Conservation (phyloP, 2,797 vertebrate genomes). For the Takifugu ocellatus region DNA sequence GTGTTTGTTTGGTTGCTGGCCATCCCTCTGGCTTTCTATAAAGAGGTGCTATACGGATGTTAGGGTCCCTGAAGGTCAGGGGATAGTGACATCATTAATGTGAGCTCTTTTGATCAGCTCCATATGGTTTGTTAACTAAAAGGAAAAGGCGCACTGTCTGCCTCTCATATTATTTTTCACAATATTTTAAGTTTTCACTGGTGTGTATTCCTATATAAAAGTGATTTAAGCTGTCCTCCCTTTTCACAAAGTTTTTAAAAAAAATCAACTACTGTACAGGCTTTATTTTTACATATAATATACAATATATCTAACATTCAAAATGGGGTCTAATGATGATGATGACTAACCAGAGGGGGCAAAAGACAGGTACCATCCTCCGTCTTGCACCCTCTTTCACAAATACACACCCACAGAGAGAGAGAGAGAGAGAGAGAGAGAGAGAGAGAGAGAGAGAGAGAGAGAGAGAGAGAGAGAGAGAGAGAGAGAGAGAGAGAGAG, state of each 20-base stretch:
- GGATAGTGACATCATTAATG: slow-evolving; percentile 73
- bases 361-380: slow-evolving; percentile 57
- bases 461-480: slow-evolving; percentile 24
- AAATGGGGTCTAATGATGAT: not conserved
- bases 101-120: slow-evolving; percentile 59
- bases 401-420: slow-evolving; percentile 18
- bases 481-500: slow-evolving; percentile 11
- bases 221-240: too few species aligned
- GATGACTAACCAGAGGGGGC: not conserved
- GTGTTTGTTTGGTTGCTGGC: slow-evolving; percentile 14
- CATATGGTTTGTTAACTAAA: slow-evolving; percentile 51
- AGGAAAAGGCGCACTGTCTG: slow-evolving; percentile 15
- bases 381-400: slow-evolving; percentile 27
- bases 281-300: too few species aligned
- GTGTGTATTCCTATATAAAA: not conserved
- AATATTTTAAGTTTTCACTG: not conserved
- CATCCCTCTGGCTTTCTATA: slow-evolving; percentile 55
- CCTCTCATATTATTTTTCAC: slow-evolving; percentile 8
- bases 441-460: slow-evolving; percentile 13
- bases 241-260: too few species aligned
- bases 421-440: slow-evolving; percentile 32
- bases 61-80: slow-evolving; percentile 57
- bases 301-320: not conserved
- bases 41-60: slow-evolving; percentile 54
- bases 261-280: too few species aligned